Percentiles rank a stretch among this genome's conserved stretches.
These are phyloP conservation scores for Cistogaster globosa DNA, from an alignment of 2,888 invertebrate genomes.

Conservation along the genomic window DNA sequence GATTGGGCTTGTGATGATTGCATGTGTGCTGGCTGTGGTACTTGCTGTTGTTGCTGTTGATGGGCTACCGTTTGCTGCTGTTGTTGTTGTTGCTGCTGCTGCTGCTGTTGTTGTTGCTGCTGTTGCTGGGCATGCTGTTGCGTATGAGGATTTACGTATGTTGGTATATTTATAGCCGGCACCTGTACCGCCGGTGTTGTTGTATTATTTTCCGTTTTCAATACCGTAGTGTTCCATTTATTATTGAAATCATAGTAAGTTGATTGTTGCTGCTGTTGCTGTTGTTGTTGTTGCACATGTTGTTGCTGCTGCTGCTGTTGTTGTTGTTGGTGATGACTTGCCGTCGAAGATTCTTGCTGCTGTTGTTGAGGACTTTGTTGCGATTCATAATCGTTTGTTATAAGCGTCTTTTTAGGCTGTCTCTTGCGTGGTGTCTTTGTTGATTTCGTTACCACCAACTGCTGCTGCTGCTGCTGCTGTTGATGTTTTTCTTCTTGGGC, in stretches of 20 bases:
- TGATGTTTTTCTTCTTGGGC: slow-evolving; percentile 76
- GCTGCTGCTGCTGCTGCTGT: slow-evolving; percentile 70
- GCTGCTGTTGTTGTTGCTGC: slow-evolving; percentile 84
- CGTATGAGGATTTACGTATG: slow-evolving; percentile 84
- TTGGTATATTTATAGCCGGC: slow-evolving; percentile 80
- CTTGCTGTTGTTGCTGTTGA: slow-evolving; percentile 82
- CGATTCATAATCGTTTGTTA: slow-evolving; percentile 78
- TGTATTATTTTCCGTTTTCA: slow-evolving; percentile 80
- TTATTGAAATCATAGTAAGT: slow-evolving; percentile 92
- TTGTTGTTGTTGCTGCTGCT: slow-evolving; percentile 78
- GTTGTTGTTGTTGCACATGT: slow-evolving; percentile 72
- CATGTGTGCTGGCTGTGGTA: slow-evolving; percentile 89
- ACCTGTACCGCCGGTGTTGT: slow-evolving; percentile 79
- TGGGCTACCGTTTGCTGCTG: slow-evolving; percentile 74
- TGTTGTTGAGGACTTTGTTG: slow-evolving; percentile 78
- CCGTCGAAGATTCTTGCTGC: slow-evolving; percentile 71
- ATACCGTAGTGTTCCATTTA: slow-evolving; percentile 88
- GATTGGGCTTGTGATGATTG: slow-evolving; percentile 90
- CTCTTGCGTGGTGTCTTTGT: slow-evolving; percentile 82
- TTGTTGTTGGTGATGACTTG: slow-evolving; percentile 81
- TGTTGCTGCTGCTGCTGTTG: slow-evolving; percentile 78
- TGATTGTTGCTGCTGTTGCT: slow-evolving; percentile 78
- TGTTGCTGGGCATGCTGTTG: slow-evolving; percentile 75
- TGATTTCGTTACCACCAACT: slow-evolving; percentile 76
- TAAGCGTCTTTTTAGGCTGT: slow-evolving; percentile 81